A percentile compares a stretch with the other conserved stretches of the same genome.
Evolutionary conservation across 2,888 invertebrate species (phyloP).

Genomic region (Lasioglossum marginatum): DNA sequence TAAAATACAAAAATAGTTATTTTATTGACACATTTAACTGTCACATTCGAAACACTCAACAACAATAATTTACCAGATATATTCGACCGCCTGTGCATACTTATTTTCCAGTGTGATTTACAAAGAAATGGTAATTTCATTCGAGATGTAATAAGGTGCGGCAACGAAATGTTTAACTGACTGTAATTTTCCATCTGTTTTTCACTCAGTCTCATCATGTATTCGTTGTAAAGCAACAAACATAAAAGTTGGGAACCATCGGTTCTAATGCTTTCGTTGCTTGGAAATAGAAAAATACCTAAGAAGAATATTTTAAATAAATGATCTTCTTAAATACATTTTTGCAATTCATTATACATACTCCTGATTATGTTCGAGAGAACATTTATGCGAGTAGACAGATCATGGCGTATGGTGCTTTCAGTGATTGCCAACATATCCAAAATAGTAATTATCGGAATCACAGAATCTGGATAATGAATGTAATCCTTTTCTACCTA

Average conservation of each 20-base stretch:
- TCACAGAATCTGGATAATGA: constrained; percentile 86
- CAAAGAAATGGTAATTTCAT: constrained; percentile 85
- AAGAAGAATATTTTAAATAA: constrained; percentile 24
- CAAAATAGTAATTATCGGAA: constrained; percentile 85
- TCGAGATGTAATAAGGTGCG: constrained; percentile 83
- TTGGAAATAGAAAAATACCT: constrained; percentile 86
- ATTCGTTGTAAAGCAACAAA: constrained; percentile 85
- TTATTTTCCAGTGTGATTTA: constrained; percentile 85
- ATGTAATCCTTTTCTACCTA: constrained; percentile 84
- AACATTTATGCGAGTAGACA: constrained; percentile 85
- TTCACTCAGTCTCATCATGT: constrained; percentile 75
- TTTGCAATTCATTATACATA: constrained; percentile 66
- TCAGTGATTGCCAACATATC: constrained; percentile 86
- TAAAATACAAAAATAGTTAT: constrained; percentile 58
- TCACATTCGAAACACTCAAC: background rate
- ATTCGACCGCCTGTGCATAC: constrained; percentile 82
- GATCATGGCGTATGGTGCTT: constrained; percentile 86
- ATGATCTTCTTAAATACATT: background rate
- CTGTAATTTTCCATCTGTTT: constrained; percentile 63
- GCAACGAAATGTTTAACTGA: constrained; percentile 84
- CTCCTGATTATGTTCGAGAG: constrained; percentile 85
- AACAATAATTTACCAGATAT: constrained; percentile 74
- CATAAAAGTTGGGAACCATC: constrained; percentile 85
- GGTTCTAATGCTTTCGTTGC: constrained; percentile 85
- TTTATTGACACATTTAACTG: background rate